Percentiles rank a stretch among this genome's conserved stretches.
Conservation (phyloP, 2,113 vertebrate species). For the Hepsetus odoe region DNA sequence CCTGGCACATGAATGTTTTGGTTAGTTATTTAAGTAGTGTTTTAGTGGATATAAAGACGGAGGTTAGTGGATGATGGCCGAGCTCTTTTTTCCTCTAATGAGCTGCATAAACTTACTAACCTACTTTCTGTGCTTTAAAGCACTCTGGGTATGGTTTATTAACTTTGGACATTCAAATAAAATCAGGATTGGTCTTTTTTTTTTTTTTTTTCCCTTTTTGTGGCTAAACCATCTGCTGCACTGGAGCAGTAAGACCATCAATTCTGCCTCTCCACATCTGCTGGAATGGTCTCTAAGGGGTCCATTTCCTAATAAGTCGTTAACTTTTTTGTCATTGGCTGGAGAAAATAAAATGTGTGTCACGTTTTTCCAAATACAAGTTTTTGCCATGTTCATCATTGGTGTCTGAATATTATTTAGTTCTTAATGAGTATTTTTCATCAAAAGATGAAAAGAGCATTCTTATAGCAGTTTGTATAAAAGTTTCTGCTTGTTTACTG, state of each 20-base stretch:
- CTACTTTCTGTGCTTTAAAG: not conserved
- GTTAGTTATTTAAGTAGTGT: not conserved
- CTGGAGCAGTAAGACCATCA: constrained; percentile 18
- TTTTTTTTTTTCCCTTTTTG: not conserved
- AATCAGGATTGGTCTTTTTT: not conserved
- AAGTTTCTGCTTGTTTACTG: no score
- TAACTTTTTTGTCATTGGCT: no score
- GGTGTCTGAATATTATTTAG: constrained; percentile 3
- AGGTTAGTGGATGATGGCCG: not conserved
- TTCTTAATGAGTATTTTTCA: constrained; percentile 1
- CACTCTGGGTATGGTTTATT: not conserved
- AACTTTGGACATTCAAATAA: not conserved
- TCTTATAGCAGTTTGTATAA: no score
- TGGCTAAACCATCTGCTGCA: not conserved
- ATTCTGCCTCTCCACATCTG: not conserved
- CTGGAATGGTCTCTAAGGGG: not conserved
- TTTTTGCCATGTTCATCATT: constrained; percentile 5
- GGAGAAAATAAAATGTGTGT: no score
- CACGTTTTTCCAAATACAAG: not conserved
- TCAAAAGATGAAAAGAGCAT: no score
- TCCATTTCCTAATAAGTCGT: not conserved
- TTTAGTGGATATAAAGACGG: not conserved
- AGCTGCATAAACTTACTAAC: constrained; percentile 6
- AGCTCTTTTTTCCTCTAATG: constrained; percentile 15
- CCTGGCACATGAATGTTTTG: not conserved